phyloP scores from a whole-genome alignment of 2,797 vertebrate species.

The Ciconia nigra region DNA sequence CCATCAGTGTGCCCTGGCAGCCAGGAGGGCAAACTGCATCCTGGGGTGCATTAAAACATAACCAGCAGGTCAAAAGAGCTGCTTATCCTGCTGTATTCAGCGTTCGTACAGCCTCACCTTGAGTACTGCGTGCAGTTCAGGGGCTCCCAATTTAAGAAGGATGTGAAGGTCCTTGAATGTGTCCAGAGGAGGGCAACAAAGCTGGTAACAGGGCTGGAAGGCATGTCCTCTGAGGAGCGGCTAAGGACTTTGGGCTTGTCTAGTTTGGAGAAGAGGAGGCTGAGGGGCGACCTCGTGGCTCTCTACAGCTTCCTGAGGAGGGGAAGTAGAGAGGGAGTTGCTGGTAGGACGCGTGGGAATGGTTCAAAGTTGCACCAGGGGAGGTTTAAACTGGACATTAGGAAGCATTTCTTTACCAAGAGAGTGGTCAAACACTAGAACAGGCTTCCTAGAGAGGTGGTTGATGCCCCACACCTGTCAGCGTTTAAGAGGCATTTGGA shows the following conservation, averaged over 20 bases:
- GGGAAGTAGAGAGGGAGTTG: not conserved
- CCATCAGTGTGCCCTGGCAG: not conserved
- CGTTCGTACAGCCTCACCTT: not conserved
- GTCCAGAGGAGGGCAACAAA: too few species aligned
- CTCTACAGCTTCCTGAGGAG: not conserved
- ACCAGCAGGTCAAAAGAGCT: not conserved
- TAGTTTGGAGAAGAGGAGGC: too few species aligned
- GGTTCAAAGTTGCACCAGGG: not conserved
- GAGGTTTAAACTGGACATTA: not conserved
- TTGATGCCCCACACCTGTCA: not conserved
- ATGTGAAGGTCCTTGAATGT: not conserved
- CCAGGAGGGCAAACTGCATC: not conserved
- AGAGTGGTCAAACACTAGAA: not conserved
- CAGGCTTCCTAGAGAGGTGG: not conserved
- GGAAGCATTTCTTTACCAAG: not conserved
- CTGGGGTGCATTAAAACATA: not conserved
- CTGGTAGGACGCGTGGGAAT: rapidly evolving
- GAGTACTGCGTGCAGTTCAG: not conserved
- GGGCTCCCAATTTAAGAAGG: not conserved
- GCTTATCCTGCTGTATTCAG: not conserved
- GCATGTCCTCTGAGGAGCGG: too few species aligned
- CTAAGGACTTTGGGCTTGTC: too few species aligned
- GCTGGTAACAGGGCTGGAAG: too few species aligned
- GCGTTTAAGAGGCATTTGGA: not conserved
- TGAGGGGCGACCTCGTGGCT: too few species aligned